Evolutionary conservation across 2,888 invertebrate species (phyloP).

Genomic region (Dolomedes plantarius): DNA sequence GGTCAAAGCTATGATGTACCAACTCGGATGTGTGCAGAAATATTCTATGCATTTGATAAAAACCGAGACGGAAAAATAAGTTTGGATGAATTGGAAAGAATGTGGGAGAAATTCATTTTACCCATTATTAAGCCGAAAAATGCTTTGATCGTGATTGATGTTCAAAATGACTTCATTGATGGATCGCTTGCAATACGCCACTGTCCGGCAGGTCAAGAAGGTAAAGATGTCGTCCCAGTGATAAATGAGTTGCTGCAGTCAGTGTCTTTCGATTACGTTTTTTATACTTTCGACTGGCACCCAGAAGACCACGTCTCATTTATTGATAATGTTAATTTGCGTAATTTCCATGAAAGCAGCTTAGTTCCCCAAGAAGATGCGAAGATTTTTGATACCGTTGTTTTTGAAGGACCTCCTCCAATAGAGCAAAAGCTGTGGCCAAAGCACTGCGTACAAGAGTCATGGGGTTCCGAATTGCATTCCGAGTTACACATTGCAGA

Average conservation of each 20-base stretch:
- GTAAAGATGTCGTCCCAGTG: constrained; percentile 88
- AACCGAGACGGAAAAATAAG: constrained; percentile 80
- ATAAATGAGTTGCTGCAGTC: constrained; percentile 90
- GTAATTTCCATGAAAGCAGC: constrained; percentile 85
- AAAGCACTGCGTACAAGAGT: constrained; percentile 94
- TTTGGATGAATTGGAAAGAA: constrained; percentile 87
- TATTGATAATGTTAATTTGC: constrained; percentile 90
- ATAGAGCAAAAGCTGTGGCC: constrained; percentile 94
- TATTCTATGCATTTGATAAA: constrained; percentile 69
- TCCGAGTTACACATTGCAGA: constrained; percentile 86
- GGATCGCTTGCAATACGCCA: constrained; percentile 95
- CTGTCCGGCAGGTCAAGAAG: constrained; percentile 93
- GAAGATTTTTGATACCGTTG: constrained; percentile 92
- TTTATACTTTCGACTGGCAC: constrained; percentile 98
- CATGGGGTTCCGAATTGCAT: constrained; percentile 96
- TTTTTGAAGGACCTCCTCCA: constrained; percentile 88
- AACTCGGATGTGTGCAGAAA: constrained; percentile 61
- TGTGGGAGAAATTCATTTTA: constrained; percentile 91
- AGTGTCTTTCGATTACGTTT: constrained; percentile 89
- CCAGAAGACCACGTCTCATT: constrained; percentile 97
- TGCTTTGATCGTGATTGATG: constrained; percentile 94
- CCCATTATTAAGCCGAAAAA: constrained; percentile 90
- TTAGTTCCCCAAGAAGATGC: constrained; percentile 86
- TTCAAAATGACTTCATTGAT: constrained; percentile 98
- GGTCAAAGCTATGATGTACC: constrained; percentile 87